phyloP scores from a whole-genome alignment of 2,888 invertebrate genomes.

The Euplagia quadripunctaria region DNA sequence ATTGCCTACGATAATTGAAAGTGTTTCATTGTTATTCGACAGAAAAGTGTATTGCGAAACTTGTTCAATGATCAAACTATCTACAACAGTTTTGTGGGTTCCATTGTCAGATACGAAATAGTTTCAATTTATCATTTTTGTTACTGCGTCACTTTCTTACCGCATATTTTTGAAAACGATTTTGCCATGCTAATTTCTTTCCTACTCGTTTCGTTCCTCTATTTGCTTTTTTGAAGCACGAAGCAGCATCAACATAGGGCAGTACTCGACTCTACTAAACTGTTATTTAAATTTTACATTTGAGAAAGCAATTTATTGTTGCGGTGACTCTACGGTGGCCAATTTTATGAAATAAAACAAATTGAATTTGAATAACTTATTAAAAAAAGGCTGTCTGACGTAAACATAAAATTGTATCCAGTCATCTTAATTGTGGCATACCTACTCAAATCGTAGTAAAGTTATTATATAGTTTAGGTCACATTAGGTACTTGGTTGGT shows the following conservation, averaged over 20 bases:
- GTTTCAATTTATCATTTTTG: neutral
- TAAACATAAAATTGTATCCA: neutral
- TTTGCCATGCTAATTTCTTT: neutral
- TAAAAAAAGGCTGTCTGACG: neutral
- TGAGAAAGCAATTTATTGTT: no score
- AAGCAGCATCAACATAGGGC: neutral
- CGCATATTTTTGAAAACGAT: neutral
- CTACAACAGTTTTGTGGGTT: neutral
- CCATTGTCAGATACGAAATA: constrained; percentile 7
- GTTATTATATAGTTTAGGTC: neutral
- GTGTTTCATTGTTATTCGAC: constrained; percentile 23
- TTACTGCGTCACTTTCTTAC: neutral
- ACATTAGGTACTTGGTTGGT: neutral
- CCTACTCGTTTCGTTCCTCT: no score
- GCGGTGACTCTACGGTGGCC: no score
- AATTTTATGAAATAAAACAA: no score
- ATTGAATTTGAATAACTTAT: neutral
- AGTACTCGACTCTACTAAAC: neutral
- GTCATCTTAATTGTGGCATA: neutral
- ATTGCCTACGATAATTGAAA: constrained; percentile 19
- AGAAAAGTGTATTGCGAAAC: constrained; percentile 19
- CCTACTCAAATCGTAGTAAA: neutral
- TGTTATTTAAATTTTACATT: no score
- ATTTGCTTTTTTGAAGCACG: neutral
- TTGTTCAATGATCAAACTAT: constrained; percentile 8